Evolutionary conservation across 2,888 invertebrate species (phyloP).

Genomic region (Dusona sp.): DNA sequence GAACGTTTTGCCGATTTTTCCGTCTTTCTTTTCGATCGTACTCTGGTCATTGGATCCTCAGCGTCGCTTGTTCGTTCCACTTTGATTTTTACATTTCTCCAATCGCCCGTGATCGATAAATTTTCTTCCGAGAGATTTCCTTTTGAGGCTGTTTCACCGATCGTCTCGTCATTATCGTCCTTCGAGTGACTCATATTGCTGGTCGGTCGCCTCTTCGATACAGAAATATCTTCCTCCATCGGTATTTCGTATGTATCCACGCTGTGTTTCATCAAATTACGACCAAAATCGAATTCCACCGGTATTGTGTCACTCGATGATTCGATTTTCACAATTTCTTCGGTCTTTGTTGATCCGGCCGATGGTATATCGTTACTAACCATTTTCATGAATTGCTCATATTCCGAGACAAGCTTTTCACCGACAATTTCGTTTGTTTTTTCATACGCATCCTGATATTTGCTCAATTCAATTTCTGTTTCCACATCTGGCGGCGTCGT

Average conservation of each 20-base stretch:
- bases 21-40: constrained; percentile 39
- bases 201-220: constrained; percentile 29
- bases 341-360: constrained; percentile 4
- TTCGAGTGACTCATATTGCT: constrained; percentile 24
- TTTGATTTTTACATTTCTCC: constrained; percentile 81
- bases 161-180: constrained; percentile 10
- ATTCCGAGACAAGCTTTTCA: constrained; percentile 85
- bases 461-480: background rate
- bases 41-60: constrained; percentile 46
- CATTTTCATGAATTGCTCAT: constrained; percentile 87
- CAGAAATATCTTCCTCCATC: constrained; percentile 3
- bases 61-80: constrained; percentile 79
- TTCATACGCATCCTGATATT: constrained; percentile 23
- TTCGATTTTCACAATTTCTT: background rate
- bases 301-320: constrained; percentile 61
- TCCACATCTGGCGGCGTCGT: constrained; percentile 30
- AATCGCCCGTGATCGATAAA: constrained; percentile 78
- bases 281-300: constrained; percentile 58
- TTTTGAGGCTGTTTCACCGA: constrained; percentile 17
- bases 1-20: constrained; percentile 36
- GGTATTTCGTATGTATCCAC: constrained; percentile 23
- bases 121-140: constrained; percentile 26
- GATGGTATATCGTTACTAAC: constrained; percentile 80
- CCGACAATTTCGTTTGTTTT: constrained; percentile 71
- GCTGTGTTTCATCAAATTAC: constrained; percentile 33